Evolutionary conservation across 2,888 invertebrate genomes (phyloP).

Genomic region (Scotopteryx bipunctaria): DNA sequence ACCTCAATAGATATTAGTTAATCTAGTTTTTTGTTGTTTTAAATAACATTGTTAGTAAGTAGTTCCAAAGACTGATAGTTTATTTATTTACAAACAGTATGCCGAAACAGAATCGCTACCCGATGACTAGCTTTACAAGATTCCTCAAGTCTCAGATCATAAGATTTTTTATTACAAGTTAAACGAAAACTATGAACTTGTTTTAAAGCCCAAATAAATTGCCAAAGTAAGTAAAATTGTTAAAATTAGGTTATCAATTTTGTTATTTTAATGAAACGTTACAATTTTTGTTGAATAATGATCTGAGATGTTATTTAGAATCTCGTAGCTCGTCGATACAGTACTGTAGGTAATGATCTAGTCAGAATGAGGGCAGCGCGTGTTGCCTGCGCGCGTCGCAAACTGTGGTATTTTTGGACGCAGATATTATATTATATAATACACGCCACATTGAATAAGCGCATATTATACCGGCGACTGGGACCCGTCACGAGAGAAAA

Average conservation of each 20-base stretch:
- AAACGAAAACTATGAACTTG: slow-evolving; percentile 2
- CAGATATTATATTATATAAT: too few species aligned
- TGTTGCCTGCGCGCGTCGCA: slow-evolving; percentile 37
- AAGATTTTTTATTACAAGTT: background rate
- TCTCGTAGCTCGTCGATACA: slow-evolving; percentile 19
- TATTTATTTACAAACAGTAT: slow-evolving; percentile 12
- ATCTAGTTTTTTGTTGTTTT: slow-evolving; percentile 7
- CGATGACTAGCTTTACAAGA: slow-evolving; percentile 6
- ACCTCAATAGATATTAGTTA: slow-evolving; percentile 12
- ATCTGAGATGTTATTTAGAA: slow-evolving; percentile 28
- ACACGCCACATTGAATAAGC: too few species aligned
- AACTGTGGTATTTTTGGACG: slow-evolving; percentile 51
- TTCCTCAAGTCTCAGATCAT: slow-evolving; percentile 20
- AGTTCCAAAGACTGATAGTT: slow-evolving; percentile 30
- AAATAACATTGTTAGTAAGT: slow-evolving; percentile 20
- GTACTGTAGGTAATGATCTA: slow-evolving; percentile 25
- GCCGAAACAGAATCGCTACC: slow-evolving; percentile 43
- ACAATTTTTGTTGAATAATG: slow-evolving; percentile 14
- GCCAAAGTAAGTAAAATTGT: slow-evolving; percentile 22
- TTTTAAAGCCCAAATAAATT: slow-evolving; percentile 24
- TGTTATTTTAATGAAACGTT: background rate
- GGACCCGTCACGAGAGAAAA: too few species aligned
- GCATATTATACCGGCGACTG: too few species aligned
- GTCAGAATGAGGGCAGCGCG: slow-evolving; percentile 30
- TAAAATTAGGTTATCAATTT: slow-evolving; percentile 12